Percentiles rank a stretch among this genome's conserved stretches.
Conservation (phyloP, 2,797 vertebrate genomes). For the Fistularia tabacaria region DNA sequence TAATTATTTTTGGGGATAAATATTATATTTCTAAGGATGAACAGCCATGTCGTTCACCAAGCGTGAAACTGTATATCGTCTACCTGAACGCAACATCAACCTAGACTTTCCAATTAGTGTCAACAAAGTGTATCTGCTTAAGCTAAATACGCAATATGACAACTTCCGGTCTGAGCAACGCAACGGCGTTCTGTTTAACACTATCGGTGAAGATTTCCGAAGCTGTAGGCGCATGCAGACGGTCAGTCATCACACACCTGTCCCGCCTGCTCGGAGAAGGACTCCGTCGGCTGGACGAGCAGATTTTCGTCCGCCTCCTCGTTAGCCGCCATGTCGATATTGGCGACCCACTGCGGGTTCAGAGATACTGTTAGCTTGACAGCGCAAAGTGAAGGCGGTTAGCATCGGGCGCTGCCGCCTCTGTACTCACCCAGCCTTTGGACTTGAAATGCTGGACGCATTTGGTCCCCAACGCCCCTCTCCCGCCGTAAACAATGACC, state of each 20-base stretch:
- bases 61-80: too few species aligned
- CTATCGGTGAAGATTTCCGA: too few species aligned
- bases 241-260: conserved; percentile 76
- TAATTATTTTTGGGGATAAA: too few species aligned
- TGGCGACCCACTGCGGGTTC: conserved; percentile 85
- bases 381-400: conserved; percentile 2
- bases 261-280: conserved; percentile 85
- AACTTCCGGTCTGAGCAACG: too few species aligned
- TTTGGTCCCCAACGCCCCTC: conserved; percentile 84
- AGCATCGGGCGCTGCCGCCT: conserved; percentile 9
- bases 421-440: conserved; percentile 82
- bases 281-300: conserved; percentile 80
- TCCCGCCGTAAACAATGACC: conserved; percentile 88
- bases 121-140: too few species aligned
- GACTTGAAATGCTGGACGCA: conserved; percentile 84
- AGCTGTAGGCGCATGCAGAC: too few species aligned
- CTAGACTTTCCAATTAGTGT: too few species aligned
- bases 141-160: too few species aligned
- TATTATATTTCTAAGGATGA: too few species aligned
- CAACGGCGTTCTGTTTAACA: too few species aligned
- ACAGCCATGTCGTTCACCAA: too few species aligned
- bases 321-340: conserved; percentile 85
- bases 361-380: not conserved
- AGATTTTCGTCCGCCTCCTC: conserved; percentile 85
- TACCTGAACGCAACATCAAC: too few species aligned